Conservation (phyloP, 2,797 vertebrate genomes). For the Holocentrus rufus region DNA sequence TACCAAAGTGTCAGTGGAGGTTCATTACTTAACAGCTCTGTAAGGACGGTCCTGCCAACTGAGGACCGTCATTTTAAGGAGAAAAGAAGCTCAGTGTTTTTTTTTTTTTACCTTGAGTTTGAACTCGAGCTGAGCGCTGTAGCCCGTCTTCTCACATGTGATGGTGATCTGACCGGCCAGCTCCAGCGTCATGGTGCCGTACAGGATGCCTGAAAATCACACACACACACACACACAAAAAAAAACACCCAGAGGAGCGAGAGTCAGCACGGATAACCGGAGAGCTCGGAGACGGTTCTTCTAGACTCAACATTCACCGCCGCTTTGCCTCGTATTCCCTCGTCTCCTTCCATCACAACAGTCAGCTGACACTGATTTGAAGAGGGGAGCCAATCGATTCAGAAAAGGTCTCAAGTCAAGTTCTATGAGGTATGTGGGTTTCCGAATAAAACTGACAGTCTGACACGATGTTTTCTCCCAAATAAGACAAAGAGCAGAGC, state of each 20-base stretch:
- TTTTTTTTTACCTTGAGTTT: conserved; percentile 95
- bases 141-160: conserved; percentile 96
- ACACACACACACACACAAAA: too few relatives aligned
- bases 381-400: too few relatives aligned
- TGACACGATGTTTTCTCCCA: too few relatives aligned
- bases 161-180: conserved; percentile 93
- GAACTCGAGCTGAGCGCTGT: conserved; percentile 96
- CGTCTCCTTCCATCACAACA: too few relatives aligned
- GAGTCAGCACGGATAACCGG: background rate
- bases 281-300: background rate
- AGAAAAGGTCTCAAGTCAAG: too few relatives aligned
- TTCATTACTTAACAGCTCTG: background rate
- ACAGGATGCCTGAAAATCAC: conserved; percentile 97
- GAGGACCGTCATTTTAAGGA: background rate
- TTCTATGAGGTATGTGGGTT: too few relatives aligned
- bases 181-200: conserved; percentile 98
- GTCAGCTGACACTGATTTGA: too few relatives aligned
- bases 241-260: background rate
- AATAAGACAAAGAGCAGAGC: too few relatives aligned
- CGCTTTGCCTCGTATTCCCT: too few relatives aligned
- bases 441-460: too few relatives aligned
- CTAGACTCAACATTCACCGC: background rate
- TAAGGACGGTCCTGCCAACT: background rate
- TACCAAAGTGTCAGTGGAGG: background rate
- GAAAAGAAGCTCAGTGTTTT: background rate